phyloP scores from a whole-genome alignment of 2,113 vertebrate genomes.

The Atrichornis clamosus region DNA sequence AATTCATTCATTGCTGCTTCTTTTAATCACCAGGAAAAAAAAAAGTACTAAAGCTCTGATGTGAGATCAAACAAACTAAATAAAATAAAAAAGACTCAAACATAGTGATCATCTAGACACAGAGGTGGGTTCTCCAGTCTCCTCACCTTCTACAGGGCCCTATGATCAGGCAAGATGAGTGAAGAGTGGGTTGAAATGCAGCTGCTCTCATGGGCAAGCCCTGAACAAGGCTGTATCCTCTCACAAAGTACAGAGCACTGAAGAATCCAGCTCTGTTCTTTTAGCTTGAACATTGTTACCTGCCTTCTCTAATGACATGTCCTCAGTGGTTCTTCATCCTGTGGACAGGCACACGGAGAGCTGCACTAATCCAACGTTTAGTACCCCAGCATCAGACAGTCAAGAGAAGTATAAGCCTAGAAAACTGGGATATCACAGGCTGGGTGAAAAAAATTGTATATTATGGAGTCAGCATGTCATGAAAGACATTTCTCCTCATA shows the following conservation, averaged over 20 bases:
- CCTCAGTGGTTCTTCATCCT: neutral
- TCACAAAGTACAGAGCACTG: neutral
- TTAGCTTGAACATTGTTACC: neutral
- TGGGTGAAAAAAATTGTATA: neutral
- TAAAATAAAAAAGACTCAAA: neutral
- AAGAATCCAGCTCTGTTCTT: neutral
- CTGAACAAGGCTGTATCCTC: neutral
- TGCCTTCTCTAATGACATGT: neutral
- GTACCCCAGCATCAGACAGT: neutral
- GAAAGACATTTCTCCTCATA: neutral
- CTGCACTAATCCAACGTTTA: neutral
- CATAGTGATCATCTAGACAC: neutral
- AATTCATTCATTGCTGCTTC: neutral
- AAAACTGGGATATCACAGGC: neutral
- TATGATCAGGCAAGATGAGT: neutral
- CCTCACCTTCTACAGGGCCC: neutral
- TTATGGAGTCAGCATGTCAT: neutral
- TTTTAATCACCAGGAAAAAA: neutral
- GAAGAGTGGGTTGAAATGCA: neutral
- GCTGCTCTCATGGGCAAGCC: neutral
- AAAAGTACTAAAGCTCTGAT: neutral
- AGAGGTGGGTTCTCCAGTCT: neutral
- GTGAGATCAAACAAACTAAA: conserved; percentile 6
- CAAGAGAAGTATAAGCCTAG: neutral
- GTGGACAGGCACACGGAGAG: neutral